A percentile compares a stretch with the other conserved stretches of the same genome.
These are phyloP conservation scores for Rhamnusium bicolor DNA, from an alignment of 2,888 invertebrate genomes.

Conservation along the genomic window DNA sequence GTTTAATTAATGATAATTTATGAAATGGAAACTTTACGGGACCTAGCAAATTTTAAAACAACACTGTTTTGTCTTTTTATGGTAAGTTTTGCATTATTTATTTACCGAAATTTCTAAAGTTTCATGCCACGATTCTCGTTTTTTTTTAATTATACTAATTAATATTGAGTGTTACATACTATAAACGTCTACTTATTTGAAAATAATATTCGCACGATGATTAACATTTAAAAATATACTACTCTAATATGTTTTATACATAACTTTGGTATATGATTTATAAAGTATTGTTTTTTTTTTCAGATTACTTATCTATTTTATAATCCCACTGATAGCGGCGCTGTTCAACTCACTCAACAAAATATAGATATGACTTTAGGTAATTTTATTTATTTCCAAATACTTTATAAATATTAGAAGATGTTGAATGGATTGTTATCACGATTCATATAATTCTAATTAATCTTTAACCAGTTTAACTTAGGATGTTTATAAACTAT, in stretches of 20 bases:
- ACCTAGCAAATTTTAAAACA: slow-evolving; percentile 63
- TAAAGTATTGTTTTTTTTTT: too few species aligned
- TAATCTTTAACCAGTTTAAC: neutral
- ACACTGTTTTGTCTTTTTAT: slow-evolving; percentile 65
- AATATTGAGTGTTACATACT: neutral
- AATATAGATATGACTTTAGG: slow-evolving; percentile 91
- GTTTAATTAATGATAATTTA: slow-evolving; percentile 28
- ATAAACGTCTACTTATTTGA: neutral
- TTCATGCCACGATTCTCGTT: slow-evolving; percentile 40
- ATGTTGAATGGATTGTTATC: too few species aligned
- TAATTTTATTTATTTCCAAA: slow-evolving; percentile 67
- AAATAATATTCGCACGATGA: neutral
- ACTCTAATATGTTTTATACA: too few species aligned
- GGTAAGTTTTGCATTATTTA: slow-evolving; percentile 63
- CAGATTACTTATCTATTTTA: slow-evolving; percentile 76
- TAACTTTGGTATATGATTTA: slow-evolving; percentile 14
- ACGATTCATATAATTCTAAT: neutral
- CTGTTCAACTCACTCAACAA: slow-evolving; percentile 84
- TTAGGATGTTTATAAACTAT: too few species aligned
- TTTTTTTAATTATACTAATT: slow-evolving; percentile 1
- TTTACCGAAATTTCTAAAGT: slow-evolving; percentile 27
- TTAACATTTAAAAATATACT: neutral
- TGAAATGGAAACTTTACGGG: slow-evolving; percentile 65
- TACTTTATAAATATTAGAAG: too few species aligned
- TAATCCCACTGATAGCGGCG: slow-evolving; percentile 86